phyloP scores from a whole-genome alignment of 1,140 invertebrate genomes.

The Aphaenogaster floridana region DNA sequence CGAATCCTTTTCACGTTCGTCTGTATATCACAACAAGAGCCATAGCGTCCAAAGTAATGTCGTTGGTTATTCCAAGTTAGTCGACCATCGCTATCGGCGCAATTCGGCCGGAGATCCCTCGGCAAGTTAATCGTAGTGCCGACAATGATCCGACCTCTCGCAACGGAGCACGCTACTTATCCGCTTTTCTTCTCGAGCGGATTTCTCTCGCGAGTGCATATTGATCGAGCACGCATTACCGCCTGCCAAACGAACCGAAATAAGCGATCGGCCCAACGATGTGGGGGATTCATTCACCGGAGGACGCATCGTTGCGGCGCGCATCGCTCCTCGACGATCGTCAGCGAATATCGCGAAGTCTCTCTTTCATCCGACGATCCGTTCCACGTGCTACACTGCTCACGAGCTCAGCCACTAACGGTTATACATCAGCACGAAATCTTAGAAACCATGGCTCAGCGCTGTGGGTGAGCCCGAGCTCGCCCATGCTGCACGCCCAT shows the following conservation, averaged over 20 bases:
- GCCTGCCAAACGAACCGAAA: slow-evolving; percentile 30
- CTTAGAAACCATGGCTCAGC: slow-evolving; percentile 84
- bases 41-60: slow-evolving; percentile 7
- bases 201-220: slow-evolving; percentile 23
- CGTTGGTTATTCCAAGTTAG: slow-evolving; percentile 33
- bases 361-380: background rate
- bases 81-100: slow-evolving; percentile 25
- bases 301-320: slow-evolving; percentile 19
- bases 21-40: slow-evolving; percentile 35
- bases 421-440: slow-evolving; percentile 85
- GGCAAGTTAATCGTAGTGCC: background rate
- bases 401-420: slow-evolving; percentile 83
- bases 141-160: slow-evolving; percentile 14
- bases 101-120: slow-evolving; percentile 17
- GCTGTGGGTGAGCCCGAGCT: slow-evolving; percentile 77
- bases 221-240: slow-evolving; percentile 28
- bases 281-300: slow-evolving; percentile 20
- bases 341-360: background rate
- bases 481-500: slow-evolving; percentile 76
- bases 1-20: slow-evolving; percentile 40
- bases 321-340: background rate
- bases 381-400: slow-evolving; percentile 79
- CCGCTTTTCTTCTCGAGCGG: background rate
- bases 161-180: background rate
- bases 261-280: slow-evolving; percentile 2